Evolutionary conservation across 2,113 vertebrate genomes (phyloP), one percentile per base, ranked within the genome.

Genomic region (Alouatta palliata): DNA sequence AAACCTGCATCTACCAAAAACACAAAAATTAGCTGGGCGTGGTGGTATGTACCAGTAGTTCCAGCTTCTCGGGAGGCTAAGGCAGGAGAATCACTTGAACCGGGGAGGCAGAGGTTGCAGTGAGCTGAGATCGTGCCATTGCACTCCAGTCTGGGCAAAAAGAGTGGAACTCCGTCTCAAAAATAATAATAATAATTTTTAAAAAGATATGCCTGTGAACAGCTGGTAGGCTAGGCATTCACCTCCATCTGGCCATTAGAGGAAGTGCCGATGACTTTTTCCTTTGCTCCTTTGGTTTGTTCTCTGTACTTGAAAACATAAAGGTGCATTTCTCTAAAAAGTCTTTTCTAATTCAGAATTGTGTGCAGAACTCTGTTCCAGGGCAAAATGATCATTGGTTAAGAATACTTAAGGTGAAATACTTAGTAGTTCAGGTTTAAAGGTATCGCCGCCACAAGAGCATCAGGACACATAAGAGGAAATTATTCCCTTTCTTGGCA

Each of bases 261-360:
- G 20, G 10, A 43, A 7, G 17, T 11, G 27, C 89, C 43, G 37
- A 47, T 56, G 21, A 25, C 40, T 56, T 88, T 56, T 61, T 61
- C 76, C 70, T 64, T 43, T 35, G 14, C n/a, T 37, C 21, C 0
- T 12, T 64, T 30, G 79, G n/a, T 52, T 61, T 25, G 27, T 7
- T 27, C 25, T 30, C 79, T 83, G 2, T 70, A 27, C n/a, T 54
- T 52, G 61, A 77, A 82, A 71, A 35, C 37, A 54, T 10, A 86
- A 83, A 87, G 70, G 49, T 83, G 27, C 17, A 14, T 68, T 80
- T 66, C 79, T 91, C 80, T 75, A 32, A 83, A 75, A 68, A 6
- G 35, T 25, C 47, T 96, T 79, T 61, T 61, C 66, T 66, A 21
- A 37, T 68, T 47, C 47, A 73, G 47, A 88, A 49, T 70, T 81